Percentiles rank a stretch among this genome's conserved stretches.
Conservation (phyloP, 2,113 vertebrate species). For the Arenaria interpres region DNA sequence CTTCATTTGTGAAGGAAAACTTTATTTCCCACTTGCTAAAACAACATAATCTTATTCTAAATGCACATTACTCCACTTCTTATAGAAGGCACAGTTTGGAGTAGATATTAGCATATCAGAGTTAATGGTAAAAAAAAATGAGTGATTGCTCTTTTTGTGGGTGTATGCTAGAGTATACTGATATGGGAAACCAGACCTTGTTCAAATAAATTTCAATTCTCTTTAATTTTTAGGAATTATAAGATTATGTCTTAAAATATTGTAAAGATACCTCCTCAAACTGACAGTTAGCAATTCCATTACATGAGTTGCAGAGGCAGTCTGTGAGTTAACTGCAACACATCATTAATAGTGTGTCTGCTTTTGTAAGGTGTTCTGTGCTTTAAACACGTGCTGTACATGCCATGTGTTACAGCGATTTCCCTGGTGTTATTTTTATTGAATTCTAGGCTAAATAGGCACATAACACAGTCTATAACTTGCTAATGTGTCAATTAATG, state of each 20-base stretch:
- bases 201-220: background rate
- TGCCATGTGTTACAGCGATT: conserved; percentile 41
- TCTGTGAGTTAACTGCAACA: background rate
- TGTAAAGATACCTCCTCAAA: background rate
- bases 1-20: background rate
- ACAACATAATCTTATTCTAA: background rate
- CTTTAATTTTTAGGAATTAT: background rate
- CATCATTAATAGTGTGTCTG: background rate
- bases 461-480: conserved; percentile 55
- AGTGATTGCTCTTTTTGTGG: background rate
- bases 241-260: background rate
- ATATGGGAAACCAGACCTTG: background rate
- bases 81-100: background rate
- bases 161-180: background rate
- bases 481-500: conserved; percentile 70
- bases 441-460: conserved; percentile 65
- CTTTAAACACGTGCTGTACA: background rate
- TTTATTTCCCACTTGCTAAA: background rate
- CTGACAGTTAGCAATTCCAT: background rate
- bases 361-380: background rate
- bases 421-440: conserved; percentile 54
- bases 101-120: background rate
- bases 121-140: background rate
- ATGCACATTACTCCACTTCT: background rate
- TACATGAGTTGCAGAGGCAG: background rate